These are phyloP conservation scores for Phrynocephalus versicolor DNA, from an alignment of 2,113 vertebrate genomes.

Conservation along the genomic window DNA sequence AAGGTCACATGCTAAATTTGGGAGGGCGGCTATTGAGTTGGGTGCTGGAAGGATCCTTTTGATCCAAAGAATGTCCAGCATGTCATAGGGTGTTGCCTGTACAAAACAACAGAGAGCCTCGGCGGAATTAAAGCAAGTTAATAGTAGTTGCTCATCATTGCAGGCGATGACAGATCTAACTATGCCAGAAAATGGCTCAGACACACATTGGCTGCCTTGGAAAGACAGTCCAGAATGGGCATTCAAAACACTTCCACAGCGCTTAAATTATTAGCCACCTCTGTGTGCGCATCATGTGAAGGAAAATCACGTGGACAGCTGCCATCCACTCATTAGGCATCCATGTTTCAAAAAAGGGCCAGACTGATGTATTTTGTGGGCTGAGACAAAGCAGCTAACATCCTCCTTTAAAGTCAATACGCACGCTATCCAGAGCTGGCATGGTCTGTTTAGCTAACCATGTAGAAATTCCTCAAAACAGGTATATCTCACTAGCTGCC, in stretches of 20 bases:
- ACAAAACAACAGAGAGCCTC: constrained; percentile 1
- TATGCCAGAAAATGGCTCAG: neutral
- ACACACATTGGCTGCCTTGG: neutral
- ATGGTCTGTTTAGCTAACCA: neutral
- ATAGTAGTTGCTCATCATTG: constrained; percentile 7
- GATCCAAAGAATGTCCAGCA: neutral
- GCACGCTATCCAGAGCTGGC: neutral
- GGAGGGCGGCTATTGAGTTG: constrained; percentile 5
- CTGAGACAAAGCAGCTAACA: neutral
- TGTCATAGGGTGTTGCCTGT: neutral
- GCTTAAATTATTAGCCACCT: neutral
- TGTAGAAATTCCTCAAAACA: neutral
- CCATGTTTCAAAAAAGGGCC: neutral
- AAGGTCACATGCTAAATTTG: constrained; percentile 37
- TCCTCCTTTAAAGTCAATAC: neutral
- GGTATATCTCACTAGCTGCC: too few relatives aligned
- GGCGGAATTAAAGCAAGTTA: neutral
- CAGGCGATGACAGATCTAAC: constrained; percentile 7
- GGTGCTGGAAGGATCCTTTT: neutral
- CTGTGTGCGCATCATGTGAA: neutral
- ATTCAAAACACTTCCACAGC: neutral
- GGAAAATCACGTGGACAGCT: neutral
- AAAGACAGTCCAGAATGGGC: neutral
- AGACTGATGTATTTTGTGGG: neutral
- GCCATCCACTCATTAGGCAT: neutral